A percentile compares a stretch with the other conserved stretches of the same genome.
phyloP scores from a whole-genome alignment of 1,140 invertebrate genomes.

The Glossosoma conforme region DNA sequence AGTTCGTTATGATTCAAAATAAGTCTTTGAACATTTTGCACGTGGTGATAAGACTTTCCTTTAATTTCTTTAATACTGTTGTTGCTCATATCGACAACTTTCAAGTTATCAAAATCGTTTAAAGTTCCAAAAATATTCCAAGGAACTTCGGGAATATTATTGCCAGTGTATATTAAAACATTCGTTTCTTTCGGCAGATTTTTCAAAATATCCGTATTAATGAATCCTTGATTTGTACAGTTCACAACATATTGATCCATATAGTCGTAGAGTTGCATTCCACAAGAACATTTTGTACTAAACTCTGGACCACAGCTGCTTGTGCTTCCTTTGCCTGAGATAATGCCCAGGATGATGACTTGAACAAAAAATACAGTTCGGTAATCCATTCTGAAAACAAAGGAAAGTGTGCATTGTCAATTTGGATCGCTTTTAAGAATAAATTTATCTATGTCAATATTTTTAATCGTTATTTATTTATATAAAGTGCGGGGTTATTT shows the following conservation, averaged over 20 bases:
- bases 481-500: no score
- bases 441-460: no score
- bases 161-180: constrained; percentile 71
- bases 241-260: constrained; percentile 62
- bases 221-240: constrained; percentile 63
- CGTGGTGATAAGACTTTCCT: constrained; percentile 74
- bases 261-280: constrained; percentile 49
- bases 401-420: no score
- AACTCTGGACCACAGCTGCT: constrained; percentile 45
- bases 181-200: constrained; percentile 62
- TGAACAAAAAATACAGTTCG: no score
- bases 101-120: constrained; percentile 55
- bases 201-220: constrained; percentile 53
- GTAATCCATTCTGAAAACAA: no score
- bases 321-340: constrained; percentile 18
- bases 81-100: constrained; percentile 70
- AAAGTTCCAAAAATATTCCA: constrained; percentile 68
- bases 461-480: no score
- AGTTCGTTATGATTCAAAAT: constrained; percentile 73
- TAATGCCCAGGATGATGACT: not conserved
- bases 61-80: constrained; percentile 71
- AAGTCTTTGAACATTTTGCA: constrained; percentile 63
- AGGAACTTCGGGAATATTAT: constrained; percentile 59
- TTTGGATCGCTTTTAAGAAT: no score
- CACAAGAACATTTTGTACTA: constrained; percentile 52